phyloP scores from a whole-genome alignment of 2,888 invertebrate species.

The Diploptera punctata region DNA sequence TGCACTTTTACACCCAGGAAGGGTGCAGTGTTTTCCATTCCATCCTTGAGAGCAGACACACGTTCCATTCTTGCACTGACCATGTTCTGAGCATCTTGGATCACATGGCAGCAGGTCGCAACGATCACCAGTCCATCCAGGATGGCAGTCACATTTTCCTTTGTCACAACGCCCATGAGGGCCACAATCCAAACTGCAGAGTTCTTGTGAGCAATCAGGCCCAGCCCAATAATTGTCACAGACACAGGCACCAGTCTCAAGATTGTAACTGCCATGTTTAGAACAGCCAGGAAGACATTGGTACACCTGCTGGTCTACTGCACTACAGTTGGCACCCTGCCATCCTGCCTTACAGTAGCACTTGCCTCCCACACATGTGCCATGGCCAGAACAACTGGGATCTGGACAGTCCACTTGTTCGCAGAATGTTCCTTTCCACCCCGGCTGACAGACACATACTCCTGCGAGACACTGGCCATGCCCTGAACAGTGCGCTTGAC shows the following conservation, averaged over 20 bases:
- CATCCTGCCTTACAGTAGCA: slow-evolving; percentile 96
- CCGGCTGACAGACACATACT: slow-evolving; percentile 85
- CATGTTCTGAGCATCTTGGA: slow-evolving; percentile 89
- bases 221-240: slow-evolving; percentile 96
- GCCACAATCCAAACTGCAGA: slow-evolving; percentile 93
- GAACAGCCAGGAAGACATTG: slow-evolving; percentile 93
- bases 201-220: slow-evolving; percentile 91
- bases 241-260: slow-evolving; percentile 88
- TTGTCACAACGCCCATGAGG: slow-evolving; percentile 93
- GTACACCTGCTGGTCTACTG: slow-evolving; percentile 87
- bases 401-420: slow-evolving; percentile 93
- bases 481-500: slow-evolving; percentile 89
- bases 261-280: slow-evolving; percentile 90
- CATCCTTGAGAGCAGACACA: slow-evolving; percentile 98
- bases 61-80: slow-evolving; percentile 96
- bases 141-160: slow-evolving; percentile 79
- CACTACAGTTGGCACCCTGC: slow-evolving; percentile 85
- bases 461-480: slow-evolving; percentile 89
- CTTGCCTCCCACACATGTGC: slow-evolving; percentile 89
- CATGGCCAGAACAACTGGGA: slow-evolving; percentile 91
- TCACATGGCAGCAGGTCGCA: slow-evolving; percentile 95
- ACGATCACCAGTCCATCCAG: slow-evolving; percentile 91
- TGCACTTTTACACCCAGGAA: slow-evolving; percentile 93
- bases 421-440: slow-evolving; percentile 92
- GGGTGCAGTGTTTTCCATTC: slow-evolving; percentile 97